Evolutionary conservation across 2,113 vertebrate genomes (phyloP), one percentile per base, ranked within the genome.

Genomic region (Alces alces): DNA sequence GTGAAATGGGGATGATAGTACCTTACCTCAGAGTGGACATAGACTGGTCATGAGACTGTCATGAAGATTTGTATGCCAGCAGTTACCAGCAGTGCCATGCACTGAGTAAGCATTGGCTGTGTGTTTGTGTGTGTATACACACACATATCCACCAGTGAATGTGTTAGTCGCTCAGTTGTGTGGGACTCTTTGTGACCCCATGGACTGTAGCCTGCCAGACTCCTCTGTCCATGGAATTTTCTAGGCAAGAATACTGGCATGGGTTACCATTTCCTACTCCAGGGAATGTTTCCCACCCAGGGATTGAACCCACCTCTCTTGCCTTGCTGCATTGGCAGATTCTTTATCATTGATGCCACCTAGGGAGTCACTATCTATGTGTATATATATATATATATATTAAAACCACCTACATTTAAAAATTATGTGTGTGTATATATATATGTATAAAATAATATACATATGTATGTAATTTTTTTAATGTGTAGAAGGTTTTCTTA

Each of bases 71-170:
- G 30, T 92, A 45, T 43, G 45, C 88, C 33, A 93, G 39, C 14
- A 33, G 23, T 95, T 94, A 64, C 55, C 52, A 76, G 79, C n/a
- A 86, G 25, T 83, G 61, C 47, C 21, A 83, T 28, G 11, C 13
- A 76, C 19, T 60, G 15, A 86, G n/a, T 28, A 90, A 85, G 57
- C 25, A 86, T 88, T 61, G 70, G n/a, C 91, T 93, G 13, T 52
- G 3, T 52, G 50, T 52, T 3, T 52, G 1, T 52, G 4, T 52
- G 14, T 52, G 15, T 5, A 5, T 1, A 16, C 4, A 36, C 4
- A 36, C n/a, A 70, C 19, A 39, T 6, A 70, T 23, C 66, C 39
- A 39, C 66, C 66, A 39, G 66, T 73, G 36, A 73, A 2, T 39
- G 66, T 39, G 66, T 73, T 73, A 73, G 66, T 25, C 1, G 19